These are phyloP conservation scores for Coluber constrictor DNA, from an alignment of 2,797 vertebrate genomes.

Conservation along the genomic window DNA sequence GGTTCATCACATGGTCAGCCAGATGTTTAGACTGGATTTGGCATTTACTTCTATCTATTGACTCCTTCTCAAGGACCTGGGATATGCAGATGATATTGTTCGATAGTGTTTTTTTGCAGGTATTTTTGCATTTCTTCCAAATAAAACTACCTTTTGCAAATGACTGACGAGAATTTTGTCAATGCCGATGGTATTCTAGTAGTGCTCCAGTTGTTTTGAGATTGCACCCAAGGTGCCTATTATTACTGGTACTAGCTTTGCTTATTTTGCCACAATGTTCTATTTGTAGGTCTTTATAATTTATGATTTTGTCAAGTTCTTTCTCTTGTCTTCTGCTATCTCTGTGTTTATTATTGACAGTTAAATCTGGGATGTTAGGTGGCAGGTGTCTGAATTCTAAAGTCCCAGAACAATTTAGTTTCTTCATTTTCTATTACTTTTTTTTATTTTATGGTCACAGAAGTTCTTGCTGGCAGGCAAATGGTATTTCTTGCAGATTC, in stretches of 20 bases:
- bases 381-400: background rate
- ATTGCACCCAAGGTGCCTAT: background rate
- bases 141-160: background rate
- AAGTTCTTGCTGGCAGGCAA: background rate
- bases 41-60: background rate
- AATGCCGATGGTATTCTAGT: background rate
- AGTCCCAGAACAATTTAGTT: background rate
- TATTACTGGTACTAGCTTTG: background rate
- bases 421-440: background rate
- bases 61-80: background rate
- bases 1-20: background rate
- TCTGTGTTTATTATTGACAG: background rate
- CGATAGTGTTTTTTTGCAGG: background rate
- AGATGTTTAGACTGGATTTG: background rate
- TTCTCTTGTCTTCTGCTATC: background rate
- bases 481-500: background rate
- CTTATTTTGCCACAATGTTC: background rate
- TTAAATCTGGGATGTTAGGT: background rate
- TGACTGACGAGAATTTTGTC: background rate
- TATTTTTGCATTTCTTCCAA: background rate
- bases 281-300: background rate
- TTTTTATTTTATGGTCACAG: background rate
- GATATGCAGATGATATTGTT: background rate
- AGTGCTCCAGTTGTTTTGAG: background rate
- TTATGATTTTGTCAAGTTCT: background rate